phyloP scores from a whole-genome alignment of 2,797 vertebrate species.

The Kryptopterus vitreolus region DNA sequence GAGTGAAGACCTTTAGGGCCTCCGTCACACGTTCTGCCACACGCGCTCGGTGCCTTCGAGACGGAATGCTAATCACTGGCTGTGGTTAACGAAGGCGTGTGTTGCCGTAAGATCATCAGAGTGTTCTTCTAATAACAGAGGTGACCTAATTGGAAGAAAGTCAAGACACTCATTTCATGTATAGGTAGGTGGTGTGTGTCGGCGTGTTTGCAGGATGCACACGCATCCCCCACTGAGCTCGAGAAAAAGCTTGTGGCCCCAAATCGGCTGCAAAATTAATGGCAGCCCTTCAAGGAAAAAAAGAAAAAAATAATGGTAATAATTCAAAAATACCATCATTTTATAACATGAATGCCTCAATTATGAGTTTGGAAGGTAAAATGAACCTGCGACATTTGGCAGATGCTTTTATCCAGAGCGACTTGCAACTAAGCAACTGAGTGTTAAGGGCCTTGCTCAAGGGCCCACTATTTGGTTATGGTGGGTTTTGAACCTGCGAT shows the following conservation, averaged over 20 bases:
- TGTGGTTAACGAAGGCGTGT: background rate
- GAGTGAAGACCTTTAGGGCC: slow-evolving; percentile 2
- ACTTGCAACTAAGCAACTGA: too few relatives aligned
- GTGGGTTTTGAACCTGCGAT: too few relatives aligned
- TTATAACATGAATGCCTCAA: background rate
- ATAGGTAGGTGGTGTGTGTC: slow-evolving; percentile 5
- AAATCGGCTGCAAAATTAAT: background rate
- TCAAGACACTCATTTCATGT: slow-evolving; percentile 13
- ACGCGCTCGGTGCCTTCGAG: background rate
- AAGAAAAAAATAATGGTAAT: too few relatives aligned
- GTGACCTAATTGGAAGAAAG: slow-evolving; percentile 18
- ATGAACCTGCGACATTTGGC: background rate
- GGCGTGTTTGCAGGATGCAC: slow-evolving; percentile 17
- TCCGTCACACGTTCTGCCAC: background rate
- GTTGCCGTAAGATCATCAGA: background rate
- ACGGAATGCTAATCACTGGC: background rate
- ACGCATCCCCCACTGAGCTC: background rate
- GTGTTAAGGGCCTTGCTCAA: too few relatives aligned
- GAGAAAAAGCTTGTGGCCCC: background rate
- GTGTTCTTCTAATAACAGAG: background rate
- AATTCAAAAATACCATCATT: background rate
- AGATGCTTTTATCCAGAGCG: too few relatives aligned
- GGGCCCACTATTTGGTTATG: too few relatives aligned
- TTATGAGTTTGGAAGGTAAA: background rate
- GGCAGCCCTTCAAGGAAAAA: background rate